A percentile compares a stretch with the other conserved stretches of the same genome.
These are phyloP conservation scores for Argyresthia albistria DNA, from an alignment of 2,888 invertebrate species.

Conservation along the genomic window DNA sequence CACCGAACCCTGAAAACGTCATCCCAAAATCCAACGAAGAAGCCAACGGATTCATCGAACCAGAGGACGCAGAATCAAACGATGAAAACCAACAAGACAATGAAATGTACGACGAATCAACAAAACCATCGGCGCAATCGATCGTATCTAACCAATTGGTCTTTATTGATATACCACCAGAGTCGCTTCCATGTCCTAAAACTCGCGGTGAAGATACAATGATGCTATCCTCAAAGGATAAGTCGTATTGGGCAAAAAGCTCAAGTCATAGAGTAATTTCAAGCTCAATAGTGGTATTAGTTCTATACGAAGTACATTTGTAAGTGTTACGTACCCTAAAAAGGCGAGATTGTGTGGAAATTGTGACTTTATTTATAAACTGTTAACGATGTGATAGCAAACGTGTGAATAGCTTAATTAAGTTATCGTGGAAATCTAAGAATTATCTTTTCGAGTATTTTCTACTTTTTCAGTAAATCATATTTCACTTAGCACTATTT, in stretches of 20 bases:
- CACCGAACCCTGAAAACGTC: constrained; percentile 16
- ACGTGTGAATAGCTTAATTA: neutral
- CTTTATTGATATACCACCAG: constrained; percentile 39
- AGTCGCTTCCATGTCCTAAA: constrained; percentile 41
- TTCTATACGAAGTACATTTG: too few species aligned
- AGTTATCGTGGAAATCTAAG: neutral
- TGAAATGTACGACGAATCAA: constrained; percentile 33
- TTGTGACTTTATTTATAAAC: neutral
- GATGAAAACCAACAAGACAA: constrained; percentile 33
- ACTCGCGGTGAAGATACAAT: constrained; percentile 49
- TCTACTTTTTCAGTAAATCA: too few species aligned
- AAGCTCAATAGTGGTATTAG: constrained; percentile 19
- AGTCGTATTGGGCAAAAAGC: constrained; percentile 46
- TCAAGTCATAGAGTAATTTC: constrained; percentile 26
- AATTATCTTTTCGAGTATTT: too few species aligned
- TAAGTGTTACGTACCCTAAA: too few species aligned
- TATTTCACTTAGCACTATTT: too few species aligned
- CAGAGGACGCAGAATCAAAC: constrained; percentile 27
- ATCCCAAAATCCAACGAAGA: constrained; percentile 9
- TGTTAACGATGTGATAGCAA: neutral
- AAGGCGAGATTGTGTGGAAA: neutral
- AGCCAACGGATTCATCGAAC: neutral
- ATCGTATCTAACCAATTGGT: constrained; percentile 31
- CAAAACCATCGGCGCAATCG: constrained; percentile 29
- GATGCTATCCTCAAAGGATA: constrained; percentile 58